phyloP scores from a whole-genome alignment of 2,888 invertebrate species.

The Buathra laborator region DNA sequence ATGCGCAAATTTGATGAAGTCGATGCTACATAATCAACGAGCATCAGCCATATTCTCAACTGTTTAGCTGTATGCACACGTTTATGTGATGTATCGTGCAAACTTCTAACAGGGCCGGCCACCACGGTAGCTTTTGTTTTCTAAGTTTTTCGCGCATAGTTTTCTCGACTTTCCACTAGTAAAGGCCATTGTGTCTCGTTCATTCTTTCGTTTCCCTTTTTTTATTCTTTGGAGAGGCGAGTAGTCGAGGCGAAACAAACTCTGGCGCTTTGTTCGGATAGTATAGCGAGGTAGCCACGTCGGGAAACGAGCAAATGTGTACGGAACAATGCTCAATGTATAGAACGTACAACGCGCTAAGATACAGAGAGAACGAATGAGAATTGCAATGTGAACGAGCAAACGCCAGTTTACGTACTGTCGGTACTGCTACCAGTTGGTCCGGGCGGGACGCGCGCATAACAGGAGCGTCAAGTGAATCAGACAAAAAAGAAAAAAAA shows the following conservation, averaged over 20 bases:
- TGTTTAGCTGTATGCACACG: neutral
- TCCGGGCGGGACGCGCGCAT: constrained; percentile 35
- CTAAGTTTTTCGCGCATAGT: constrained; percentile 39
- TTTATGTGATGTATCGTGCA: neutral
- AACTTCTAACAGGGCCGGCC: constrained; percentile 36
- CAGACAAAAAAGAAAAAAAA: constrained; percentile 44
- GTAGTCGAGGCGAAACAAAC: constrained; percentile 35
- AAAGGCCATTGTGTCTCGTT: constrained; percentile 49
- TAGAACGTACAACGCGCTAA: constrained; percentile 25
- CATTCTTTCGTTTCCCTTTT: constrained; percentile 57
- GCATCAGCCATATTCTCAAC: neutral
- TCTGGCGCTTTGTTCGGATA: constrained; percentile 48
- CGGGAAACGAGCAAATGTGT: constrained; percentile 33
- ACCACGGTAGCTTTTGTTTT: constrained; percentile 29
- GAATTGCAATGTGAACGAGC: constrained; percentile 54
- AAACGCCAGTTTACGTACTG: constrained; percentile 53
- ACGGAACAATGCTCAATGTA: constrained; percentile 53
- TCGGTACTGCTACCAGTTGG: constrained; percentile 35
- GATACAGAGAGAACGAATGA: constrained; percentile 41
- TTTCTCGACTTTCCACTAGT: constrained; percentile 23
- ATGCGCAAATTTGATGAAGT: neutral
- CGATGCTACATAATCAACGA: neutral
- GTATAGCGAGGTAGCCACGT: constrained; percentile 29
- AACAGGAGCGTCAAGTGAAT: constrained; percentile 52
- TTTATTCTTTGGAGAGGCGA: neutral